Conservation (phyloP, 2,888 invertebrate genomes). For the Osedax fenrisi region DNA sequence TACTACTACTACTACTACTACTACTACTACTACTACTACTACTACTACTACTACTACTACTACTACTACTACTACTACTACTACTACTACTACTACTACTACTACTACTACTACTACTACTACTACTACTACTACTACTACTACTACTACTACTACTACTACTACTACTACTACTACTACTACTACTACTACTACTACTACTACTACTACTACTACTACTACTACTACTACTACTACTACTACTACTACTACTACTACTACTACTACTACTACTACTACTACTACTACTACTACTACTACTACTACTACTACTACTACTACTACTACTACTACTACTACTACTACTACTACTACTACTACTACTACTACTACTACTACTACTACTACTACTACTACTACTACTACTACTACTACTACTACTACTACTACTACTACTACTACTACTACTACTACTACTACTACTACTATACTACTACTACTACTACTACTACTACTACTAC, state of each 20-base stretch:
- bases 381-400: not conserved
- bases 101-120: not conserved
- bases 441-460: not conserved
- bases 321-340: not conserved
- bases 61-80: not conserved
- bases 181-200: not conserved
- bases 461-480: conserved; percentile 2
- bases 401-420: not conserved
- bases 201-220: not conserved
- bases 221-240: not conserved
- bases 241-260: not conserved
- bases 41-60: not conserved
- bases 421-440: not conserved
- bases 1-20: not conserved
- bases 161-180: not conserved
- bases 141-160: not conserved
- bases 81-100: not conserved
- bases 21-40: not conserved
- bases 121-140: not conserved
- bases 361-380: not conserved
- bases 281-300: not conserved
- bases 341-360: not conserved
- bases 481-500: conserved; percentile 23
- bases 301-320: not conserved
- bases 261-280: not conserved